Conservation (phyloP, 2,888 invertebrate species). For the Phymatocera aterrima region DNA sequence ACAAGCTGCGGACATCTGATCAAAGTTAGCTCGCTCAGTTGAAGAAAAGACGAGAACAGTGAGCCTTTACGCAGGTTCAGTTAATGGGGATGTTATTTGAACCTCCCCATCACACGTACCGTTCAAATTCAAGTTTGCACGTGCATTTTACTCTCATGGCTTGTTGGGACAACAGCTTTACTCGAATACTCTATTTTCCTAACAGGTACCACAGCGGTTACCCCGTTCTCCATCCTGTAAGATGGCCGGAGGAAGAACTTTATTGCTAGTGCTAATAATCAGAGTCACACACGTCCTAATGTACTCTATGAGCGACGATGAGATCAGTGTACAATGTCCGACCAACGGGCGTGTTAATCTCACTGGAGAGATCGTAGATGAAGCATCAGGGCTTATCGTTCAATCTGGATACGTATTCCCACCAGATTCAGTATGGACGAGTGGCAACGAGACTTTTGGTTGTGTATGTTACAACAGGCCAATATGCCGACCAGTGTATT, state of each 20-base stretch:
- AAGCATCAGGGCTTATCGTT: not conserved
- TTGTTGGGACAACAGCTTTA: too few relatives aligned
- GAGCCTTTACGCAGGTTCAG: too few relatives aligned
- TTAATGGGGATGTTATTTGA: too few relatives aligned
- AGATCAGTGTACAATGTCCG: not conserved
- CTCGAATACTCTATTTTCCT: too few relatives aligned
- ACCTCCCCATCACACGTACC: too few relatives aligned
- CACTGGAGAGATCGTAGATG: not conserved
- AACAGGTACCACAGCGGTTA: too few relatives aligned
- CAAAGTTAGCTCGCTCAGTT: too few relatives aligned
- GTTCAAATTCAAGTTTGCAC: too few relatives aligned
- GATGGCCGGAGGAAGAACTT: not conserved
- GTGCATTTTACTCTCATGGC: too few relatives aligned
- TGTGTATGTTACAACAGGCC: not conserved
- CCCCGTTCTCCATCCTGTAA: not conserved
- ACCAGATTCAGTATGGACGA: not conserved
- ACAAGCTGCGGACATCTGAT: too few relatives aligned
- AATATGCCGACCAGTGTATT: constrained; percentile 61
- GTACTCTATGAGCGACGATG: not conserved
- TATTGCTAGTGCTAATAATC: not conserved
- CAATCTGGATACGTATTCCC: not conserved
- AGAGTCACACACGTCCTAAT: not conserved
- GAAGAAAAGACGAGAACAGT: too few relatives aligned
- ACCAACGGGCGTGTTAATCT: not conserved
- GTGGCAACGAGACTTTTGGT: not conserved